These are phyloP conservation scores for Sipunculus nudus DNA, from an alignment of 2,888 invertebrate species.

Conservation along the genomic window DNA sequence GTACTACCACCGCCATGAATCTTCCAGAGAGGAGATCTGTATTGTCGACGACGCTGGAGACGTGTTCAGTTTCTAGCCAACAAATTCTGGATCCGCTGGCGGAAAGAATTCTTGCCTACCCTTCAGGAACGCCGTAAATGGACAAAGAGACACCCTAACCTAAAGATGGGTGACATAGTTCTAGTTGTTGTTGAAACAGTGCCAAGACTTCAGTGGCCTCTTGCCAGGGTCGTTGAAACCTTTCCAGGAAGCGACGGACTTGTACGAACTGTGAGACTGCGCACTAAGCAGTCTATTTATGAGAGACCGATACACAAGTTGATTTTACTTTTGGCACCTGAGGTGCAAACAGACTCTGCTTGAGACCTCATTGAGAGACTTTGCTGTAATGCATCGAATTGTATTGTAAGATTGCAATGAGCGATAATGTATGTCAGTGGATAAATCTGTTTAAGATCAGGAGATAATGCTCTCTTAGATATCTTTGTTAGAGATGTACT, in stretches of 20 bases:
- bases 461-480: too few species aligned
- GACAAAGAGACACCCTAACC: background rate
- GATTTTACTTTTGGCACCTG: too few species aligned
- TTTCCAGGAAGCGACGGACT: background rate
- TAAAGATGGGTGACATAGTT: constrained; percentile 7
- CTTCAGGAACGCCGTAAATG: constrained; percentile 34
- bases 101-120: constrained; percentile 31
- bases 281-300: background rate
- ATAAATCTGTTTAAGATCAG: too few species aligned
- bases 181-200: background rate
- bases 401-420: too few species aligned
- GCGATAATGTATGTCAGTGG: too few species aligned
- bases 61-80: constrained; percentile 36
- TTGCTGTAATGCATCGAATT: too few species aligned
- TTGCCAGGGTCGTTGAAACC: background rate
- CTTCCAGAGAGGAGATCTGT: constrained; percentile 33
- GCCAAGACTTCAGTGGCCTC: background rate
- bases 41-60: constrained; percentile 32
- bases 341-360: too few species aligned
- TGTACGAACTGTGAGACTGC: background rate
- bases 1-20: constrained; percentile 34
- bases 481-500: too few species aligned
- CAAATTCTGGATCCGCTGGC: constrained; percentile 41
- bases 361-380: too few species aligned
- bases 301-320: background rate